Evolutionary conservation across 2,888 invertebrate species (phyloP), one percentile per base, ranked within the genome.

Genomic region (Eurytoma californica): DNA sequence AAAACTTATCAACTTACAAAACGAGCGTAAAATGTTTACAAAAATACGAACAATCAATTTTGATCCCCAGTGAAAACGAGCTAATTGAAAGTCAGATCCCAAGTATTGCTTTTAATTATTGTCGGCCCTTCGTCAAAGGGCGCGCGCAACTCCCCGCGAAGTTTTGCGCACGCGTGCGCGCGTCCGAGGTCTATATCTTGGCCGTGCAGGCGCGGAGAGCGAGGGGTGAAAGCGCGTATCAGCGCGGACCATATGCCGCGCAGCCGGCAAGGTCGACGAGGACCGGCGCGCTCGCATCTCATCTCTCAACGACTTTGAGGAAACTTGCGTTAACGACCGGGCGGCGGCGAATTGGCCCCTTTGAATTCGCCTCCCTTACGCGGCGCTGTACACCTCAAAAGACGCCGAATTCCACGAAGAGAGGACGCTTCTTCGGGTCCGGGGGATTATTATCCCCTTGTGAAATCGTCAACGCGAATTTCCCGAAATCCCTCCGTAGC

Each of bases 241-340:
- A 80, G 79, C 60, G 39, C 70, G 58, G 79, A 67, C 80, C 80
- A 80, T 80, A 79, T 77, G 82, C 79, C 77, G 49, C 16, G 30
- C 55, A 63, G 20, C 39, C 57, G 63, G 47, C 58, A 68, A 80
- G 72, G 67, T 72, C 68, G 60, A 53, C 49, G 39, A 13, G 28
- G 16, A 39, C 4, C 74, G 77, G 72, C 76, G 69, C 69, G 76
- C 73, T 81, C 69, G 66, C 79, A 79, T 77, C 79, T 81, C 81
- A 76, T 81, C 79, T 81, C 78, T 60, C 20, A 39, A 69, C 63
- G 74, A 79, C 75, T 80, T 75, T 72, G 80, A 69, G 73, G 77
- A 80, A 80, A 80, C 68, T 80, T 80, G 77, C 63, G 67, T 77
- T 77, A 72, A 75, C 66, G 65, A 73, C 72, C 39, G 70, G 51